Evolutionary conservation across 1,140 invertebrate genomes (phyloP), one percentile per base, ranked within the genome.

Genomic region (Ceratina japonica): DNA sequence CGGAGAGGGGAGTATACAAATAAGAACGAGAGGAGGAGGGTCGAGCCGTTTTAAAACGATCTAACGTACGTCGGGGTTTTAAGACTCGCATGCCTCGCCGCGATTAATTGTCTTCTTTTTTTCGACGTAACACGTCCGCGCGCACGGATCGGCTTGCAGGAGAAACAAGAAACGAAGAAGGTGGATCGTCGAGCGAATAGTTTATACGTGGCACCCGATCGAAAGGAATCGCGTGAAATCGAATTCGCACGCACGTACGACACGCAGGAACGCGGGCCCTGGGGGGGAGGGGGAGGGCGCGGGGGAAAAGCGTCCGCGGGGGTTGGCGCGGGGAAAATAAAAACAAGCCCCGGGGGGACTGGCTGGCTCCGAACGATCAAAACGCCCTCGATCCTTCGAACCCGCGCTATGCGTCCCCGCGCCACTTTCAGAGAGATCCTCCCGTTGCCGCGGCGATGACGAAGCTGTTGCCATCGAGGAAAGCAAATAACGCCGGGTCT

Each of bases 211-310:
- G 56, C 76, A 82, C 22, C 63, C 71, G 84, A 86, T 86, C 84
- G 77, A 86, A 85, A 69, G 84, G 77, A 86, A 86, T 86, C 84
- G 85, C 85, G 83, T 86, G 85, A 86, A 86, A 86, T 86, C 85
- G 85, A 86, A 86, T 86, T 86, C 77, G 76, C 82, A 86, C 84
- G 85, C 85, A 86, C 85, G 85, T 86, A 86, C 81, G 84, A 83
- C 84, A 86, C 77, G 84, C 80, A 83, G 84, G 83, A 85, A 85
- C 79, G 75, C 79, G 63, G 74, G 51, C 62, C 22, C 44, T 58
- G 72, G 59, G 70, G n/a, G 27, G 44, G 63, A 3, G 20, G 16
- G 15, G 20, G 27, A 58, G 70, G n/a, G 27, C 49, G 63, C 5
- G 20, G 16, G 15, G 20, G 27, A 31, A 31, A 51, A 18, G 18